Evolutionary conservation across 2,797 vertebrate genomes (phyloP), one percentile per base, ranked within the genome.

Genomic region (Margarornis squamiger): DNA sequence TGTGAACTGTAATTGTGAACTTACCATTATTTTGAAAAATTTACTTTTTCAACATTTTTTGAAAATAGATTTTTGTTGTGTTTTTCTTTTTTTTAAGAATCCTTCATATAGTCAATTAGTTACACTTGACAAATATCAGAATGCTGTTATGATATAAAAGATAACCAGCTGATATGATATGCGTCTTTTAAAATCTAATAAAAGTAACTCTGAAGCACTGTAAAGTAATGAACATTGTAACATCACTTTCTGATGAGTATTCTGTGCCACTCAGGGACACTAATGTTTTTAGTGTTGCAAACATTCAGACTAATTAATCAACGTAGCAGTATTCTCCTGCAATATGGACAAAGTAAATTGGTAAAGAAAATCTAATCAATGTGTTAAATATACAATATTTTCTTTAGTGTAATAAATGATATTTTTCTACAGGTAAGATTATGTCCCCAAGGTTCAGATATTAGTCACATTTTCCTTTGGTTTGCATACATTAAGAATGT

Each of bases 401-500:
- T 63, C 18, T 76, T 52, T 49, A 41, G 14, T 52, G 11, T 43
- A 85, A 57, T 57, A 51, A 43, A 46, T 63, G 3, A 10, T 48
- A 32, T 78, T n/a, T 87, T 79, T 14, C 17, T 45, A 54, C 7
- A 78, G 11, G 7, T 57, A 66, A 58, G 36, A 12, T 54, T 61
- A 48, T 61, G 24, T 46, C 29, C 14, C 36, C 1, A 3, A 12
- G 6, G 49, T 78, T 88, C 48, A 41, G 34, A 67, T 5, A 8
- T 38, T 22, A 84, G 34, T 55, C 30, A 36, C 5, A 29, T 84
- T 65, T 80, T 52, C 48, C 19, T 61, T 15, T 22, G 67, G 2
- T 36, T 63, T 10, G 1, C 54, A 16, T 0, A 0, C 8, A 10
- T 38, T 27, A 45, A 39, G 9, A 41, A 70, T 79, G 4, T 34